phyloP scores from a whole-genome alignment of 1,140 invertebrate species.

The Adoxophyes honmai region DNA sequence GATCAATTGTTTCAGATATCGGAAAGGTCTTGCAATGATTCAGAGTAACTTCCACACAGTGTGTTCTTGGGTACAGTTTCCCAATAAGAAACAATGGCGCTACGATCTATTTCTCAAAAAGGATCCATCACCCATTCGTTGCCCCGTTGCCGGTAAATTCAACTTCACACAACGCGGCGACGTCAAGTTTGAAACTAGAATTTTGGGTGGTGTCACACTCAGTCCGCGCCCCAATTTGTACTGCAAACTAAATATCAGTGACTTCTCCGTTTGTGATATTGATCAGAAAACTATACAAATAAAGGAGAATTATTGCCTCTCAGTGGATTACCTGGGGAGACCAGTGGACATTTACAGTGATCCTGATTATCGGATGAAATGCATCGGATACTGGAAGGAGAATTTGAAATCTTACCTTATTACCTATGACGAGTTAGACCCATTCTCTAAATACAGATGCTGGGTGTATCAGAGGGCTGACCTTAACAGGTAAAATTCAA shows the following conservation, averaged over 20 bases:
- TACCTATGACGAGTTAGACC: constrained; percentile 97
- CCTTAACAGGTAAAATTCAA: constrained; percentile 83
- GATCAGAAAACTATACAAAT: constrained; percentile 96
- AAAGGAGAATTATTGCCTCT: constrained; percentile 96
- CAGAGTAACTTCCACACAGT: constrained; percentile 94
- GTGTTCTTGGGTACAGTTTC: constrained; percentile 95
- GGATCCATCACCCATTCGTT: constrained; percentile 94
- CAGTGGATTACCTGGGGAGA: constrained; percentile 95
- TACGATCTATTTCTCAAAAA: constrained; percentile 93
- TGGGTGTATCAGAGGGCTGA: constrained; percentile 98
- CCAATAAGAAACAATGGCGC: constrained; percentile 90
- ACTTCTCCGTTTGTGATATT: constrained; percentile 94
- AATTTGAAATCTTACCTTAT: constrained; percentile 98
- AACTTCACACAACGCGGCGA: constrained; percentile 94
- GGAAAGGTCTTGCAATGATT: constrained; percentile 93
- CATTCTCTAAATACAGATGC: constrained; percentile 96
- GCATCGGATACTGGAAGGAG: constrained; percentile 98
- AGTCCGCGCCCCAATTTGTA: constrained; percentile 94
- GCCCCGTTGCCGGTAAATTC: constrained; percentile 97
- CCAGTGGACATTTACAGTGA: constrained; percentile 97
- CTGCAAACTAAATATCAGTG: constrained; percentile 95
- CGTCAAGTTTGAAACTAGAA: constrained; percentile 92
- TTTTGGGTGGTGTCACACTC: constrained; percentile 94
- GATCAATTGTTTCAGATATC: constrained; percentile 81
- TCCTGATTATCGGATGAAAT: constrained; percentile 97